Percentiles rank a stretch among this genome's conserved stretches.
Evolutionary conservation across 2,797 vertebrate species (phyloP).

Genomic region (Lepilemur ruficaudatus): DNA sequence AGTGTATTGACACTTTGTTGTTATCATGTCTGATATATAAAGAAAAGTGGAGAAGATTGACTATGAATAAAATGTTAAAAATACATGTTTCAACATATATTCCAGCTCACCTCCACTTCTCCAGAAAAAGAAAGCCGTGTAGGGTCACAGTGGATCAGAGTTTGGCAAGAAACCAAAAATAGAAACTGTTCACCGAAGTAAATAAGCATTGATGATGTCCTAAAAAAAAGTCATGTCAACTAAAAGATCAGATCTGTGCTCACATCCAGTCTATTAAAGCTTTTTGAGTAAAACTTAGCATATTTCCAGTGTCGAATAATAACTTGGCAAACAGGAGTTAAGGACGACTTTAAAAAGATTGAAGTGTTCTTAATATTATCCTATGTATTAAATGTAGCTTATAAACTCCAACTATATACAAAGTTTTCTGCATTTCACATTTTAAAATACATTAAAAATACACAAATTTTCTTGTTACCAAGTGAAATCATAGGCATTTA

Average conservation of each 20-base stretch:
- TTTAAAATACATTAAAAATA: not conserved
- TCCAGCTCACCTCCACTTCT: not conserved
- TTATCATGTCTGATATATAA: slow-evolving; percentile 2
- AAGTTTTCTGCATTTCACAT: not conserved
- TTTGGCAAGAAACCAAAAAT: not conserved
- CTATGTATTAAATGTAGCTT: not conserved
- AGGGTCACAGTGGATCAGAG: not conserved
- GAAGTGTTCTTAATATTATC: not conserved
- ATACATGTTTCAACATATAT: not conserved
- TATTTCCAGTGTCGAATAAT: not conserved
- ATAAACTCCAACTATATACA: not conserved
- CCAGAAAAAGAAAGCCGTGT: not conserved
- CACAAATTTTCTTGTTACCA: not conserved
- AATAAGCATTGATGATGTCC: not conserved
- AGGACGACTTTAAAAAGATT: not conserved
- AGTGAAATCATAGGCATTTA: not conserved
- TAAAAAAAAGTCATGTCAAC: not conserved
- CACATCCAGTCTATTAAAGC: not conserved
- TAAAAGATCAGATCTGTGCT: not conserved
- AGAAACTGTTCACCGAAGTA: slow-evolving; percentile 40
- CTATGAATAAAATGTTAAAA: slow-evolving; percentile 38
- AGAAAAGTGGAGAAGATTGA: not conserved
- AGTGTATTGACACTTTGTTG: slow-evolving; percentile 40
- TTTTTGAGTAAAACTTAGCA: not conserved
- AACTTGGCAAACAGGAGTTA: not conserved